Conservation (phyloP, 2,888 invertebrate genomes). For the Scaptodrosophila latifasciaeformis region DNA sequence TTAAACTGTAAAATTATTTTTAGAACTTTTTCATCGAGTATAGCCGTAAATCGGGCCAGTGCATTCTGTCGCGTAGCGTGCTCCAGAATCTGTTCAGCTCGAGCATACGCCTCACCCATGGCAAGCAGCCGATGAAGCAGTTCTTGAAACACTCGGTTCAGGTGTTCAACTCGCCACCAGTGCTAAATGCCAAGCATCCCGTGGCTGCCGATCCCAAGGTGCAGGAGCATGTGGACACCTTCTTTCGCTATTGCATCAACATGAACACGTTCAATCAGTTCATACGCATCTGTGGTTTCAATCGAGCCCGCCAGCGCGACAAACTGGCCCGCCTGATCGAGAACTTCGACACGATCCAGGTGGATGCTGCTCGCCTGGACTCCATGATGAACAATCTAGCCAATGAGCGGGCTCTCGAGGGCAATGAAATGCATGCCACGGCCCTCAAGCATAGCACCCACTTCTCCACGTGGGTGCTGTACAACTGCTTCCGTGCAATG, state of each 20-base stretch:
- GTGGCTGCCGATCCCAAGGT: conserved; percentile 77
- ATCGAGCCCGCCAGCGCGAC: conserved; percentile 95
- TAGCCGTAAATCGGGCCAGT: conserved; percentile 88
- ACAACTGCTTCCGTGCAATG: conserved; percentile 94
- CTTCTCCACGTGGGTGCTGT: conserved; percentile 90
- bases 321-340: conserved; percentile 93
- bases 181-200: conserved; percentile 84
- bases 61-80: conserved; percentile 93
- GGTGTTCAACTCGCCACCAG: conserved; percentile 92
- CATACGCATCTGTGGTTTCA: conserved; percentile 93
- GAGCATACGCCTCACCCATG: conserved; percentile 73
- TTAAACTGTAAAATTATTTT: neutral
- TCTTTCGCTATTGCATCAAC: conserved; percentile 84
- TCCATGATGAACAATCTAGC: conserved; percentile 83
- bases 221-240: conserved; percentile 91
- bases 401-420: conserved; percentile 80
- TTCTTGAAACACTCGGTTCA: conserved; percentile 90
- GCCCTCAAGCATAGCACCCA: conserved; percentile 75
- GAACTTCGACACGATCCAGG: conserved; percentile 88
- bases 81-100: conserved; percentile 86
- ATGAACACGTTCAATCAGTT: conserved; percentile 90
- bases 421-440: conserved; percentile 88
- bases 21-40: conserved; percentile 96
- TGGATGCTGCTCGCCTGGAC: conserved; percentile 91
- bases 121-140: conserved; percentile 80